Conservation (phyloP, 2,113 vertebrate species). For the Donacobius atricapilla region DNA sequence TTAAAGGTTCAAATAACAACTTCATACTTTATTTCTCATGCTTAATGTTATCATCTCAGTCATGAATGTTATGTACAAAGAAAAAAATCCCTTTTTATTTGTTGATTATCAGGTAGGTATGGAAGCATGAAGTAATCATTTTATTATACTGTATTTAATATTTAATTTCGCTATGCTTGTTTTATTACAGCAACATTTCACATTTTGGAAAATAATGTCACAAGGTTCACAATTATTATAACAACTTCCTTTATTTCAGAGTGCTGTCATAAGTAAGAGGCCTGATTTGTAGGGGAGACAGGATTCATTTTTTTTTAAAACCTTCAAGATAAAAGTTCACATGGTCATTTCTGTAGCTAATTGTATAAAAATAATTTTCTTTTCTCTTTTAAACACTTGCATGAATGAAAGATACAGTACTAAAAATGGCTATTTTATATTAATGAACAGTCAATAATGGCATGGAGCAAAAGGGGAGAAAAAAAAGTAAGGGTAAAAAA, state of each 20-base stretch:
- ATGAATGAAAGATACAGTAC: neutral
- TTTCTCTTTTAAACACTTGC: neutral
- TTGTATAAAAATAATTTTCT: neutral
- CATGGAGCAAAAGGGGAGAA: neutral
- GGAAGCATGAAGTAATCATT: neutral
- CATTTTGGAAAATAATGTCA: neutral
- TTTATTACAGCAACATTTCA: neutral
- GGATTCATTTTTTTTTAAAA: neutral
- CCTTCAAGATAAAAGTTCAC: neutral
- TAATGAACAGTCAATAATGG: neutral
- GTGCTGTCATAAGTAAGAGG: neutral
- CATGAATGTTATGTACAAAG: neutral
- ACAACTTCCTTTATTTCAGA: neutral
- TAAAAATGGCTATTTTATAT: neutral
- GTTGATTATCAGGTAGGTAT: neutral
- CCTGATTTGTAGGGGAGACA: neutral
- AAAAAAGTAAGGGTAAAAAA: neutral
- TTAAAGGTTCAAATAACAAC: neutral
- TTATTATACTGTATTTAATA: neutral
- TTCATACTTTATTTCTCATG: neutral
- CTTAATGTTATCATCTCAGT: neutral
- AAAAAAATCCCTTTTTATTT: neutral
- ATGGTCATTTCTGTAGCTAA: neutral
- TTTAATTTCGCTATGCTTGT: fast-evolving
- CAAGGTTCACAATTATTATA: neutral